phyloP scores from a whole-genome alignment of 2,888 invertebrate genomes.

The Drosophila subquinaria region DNA sequence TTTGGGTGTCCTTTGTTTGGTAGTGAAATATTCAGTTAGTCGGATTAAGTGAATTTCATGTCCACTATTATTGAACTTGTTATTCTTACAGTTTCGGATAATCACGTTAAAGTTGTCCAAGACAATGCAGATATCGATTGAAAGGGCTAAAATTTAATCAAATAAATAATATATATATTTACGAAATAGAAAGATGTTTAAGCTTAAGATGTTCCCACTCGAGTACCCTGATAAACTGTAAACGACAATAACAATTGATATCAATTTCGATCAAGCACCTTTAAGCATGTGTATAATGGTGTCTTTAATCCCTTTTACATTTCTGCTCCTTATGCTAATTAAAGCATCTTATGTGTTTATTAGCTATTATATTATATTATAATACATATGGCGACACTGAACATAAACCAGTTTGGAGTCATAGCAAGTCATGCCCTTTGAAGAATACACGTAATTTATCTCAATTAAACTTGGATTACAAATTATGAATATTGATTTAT shows the following conservation, averaged over 20 bases:
- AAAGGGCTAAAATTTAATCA: background rate
- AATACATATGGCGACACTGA: background rate
- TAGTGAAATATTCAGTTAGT: slow-evolving; percentile 51
- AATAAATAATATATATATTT: background rate
- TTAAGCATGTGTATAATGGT: background rate
- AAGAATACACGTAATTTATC: slow-evolving; percentile 56
- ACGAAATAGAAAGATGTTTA: no score
- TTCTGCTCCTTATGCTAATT: background rate
- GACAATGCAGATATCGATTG: slow-evolving; percentile 11
- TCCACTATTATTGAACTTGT: slow-evolving; percentile 44
- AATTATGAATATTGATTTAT: slow-evolving; percentile 73
- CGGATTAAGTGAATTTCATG: slow-evolving; percentile 66
- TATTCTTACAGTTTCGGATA: slow-evolving; percentile 13
- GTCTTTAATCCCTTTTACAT: background rate
- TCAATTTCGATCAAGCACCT: background rate
- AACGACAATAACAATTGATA: background rate
- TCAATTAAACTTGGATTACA: slow-evolving; percentile 65
- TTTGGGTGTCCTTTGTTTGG: slow-evolving; percentile 37
- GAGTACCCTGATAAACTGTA: background rate
- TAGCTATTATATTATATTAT: slow-evolving; percentile 35
- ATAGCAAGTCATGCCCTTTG: slow-evolving; percentile 3
- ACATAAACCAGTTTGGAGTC: slow-evolving; percentile 1
- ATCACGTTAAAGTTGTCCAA: slow-evolving; percentile 12
- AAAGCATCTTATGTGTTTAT: slow-evolving; percentile 9
- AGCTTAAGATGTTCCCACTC: no score